Conservation (phyloP, 2,888 invertebrate species). For the Andrena bicolor region DNA sequence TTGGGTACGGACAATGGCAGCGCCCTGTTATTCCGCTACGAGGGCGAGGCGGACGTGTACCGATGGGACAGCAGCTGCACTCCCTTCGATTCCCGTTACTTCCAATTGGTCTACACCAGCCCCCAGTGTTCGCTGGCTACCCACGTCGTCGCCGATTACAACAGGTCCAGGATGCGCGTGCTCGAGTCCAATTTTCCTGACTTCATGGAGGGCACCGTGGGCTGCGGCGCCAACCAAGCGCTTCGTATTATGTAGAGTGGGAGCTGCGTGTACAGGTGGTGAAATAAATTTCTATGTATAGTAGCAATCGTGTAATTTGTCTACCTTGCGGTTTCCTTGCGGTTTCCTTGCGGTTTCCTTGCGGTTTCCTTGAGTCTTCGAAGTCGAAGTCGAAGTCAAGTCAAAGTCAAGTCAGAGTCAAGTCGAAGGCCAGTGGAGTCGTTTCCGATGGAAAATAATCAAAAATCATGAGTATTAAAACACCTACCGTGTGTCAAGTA, state of each 20-base stretch:
- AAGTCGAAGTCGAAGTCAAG: too few relatives aligned
- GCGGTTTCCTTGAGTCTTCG: too few relatives aligned
- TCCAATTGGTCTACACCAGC: slow-evolving; percentile 86
- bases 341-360: too few relatives aligned
- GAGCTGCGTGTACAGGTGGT: too few relatives aligned
- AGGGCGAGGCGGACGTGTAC: slow-evolving; percentile 87
- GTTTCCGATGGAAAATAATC: too few relatives aligned
- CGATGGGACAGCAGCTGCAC: slow-evolving; percentile 86
- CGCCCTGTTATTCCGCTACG: slow-evolving; percentile 87
- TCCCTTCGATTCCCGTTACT: slow-evolving; percentile 84
- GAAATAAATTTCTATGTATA: too few relatives aligned
- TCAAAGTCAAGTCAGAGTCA: too few relatives aligned
- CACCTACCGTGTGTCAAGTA: too few relatives aligned
- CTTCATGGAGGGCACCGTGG: slow-evolving; percentile 88
- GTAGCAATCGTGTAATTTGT: too few relatives aligned
- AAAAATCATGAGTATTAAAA: too few relatives aligned
- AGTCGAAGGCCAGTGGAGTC: too few relatives aligned
- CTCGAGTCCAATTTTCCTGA: slow-evolving; percentile 89
- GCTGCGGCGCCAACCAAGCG: slow-evolving; percentile 88
- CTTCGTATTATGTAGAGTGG: slow-evolving; percentile 79
- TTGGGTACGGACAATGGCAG: slow-evolving; percentile 88
- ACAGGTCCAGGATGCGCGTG: slow-evolving; percentile 87
- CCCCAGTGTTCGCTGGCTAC: slow-evolving; percentile 86
- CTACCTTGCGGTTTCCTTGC: too few relatives aligned
- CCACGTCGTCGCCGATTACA: slow-evolving; percentile 87